Conservation (phyloP, 2,113 vertebrate species). For the Brachyistius frenatus region DNA sequence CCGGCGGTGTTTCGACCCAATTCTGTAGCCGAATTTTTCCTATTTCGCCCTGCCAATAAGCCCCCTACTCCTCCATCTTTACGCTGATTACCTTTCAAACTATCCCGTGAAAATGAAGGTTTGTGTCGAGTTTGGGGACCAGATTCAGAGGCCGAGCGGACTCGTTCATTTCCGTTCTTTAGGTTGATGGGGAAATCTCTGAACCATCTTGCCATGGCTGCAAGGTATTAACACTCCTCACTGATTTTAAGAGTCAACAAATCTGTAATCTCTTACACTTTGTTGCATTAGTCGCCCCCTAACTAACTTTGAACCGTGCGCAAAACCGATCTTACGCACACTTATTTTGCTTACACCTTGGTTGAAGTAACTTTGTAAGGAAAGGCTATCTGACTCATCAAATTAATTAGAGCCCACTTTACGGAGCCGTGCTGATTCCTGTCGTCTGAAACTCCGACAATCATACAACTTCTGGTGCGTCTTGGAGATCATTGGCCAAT, state of each 20-base stretch:
- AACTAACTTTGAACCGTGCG: slow-evolving; percentile 25
- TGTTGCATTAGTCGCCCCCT: not conserved
- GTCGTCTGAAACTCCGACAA: slow-evolving; percentile 10
- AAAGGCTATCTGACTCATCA: not conserved
- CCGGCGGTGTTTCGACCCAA: slow-evolving; percentile 80
- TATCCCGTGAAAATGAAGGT: slow-evolving; percentile 80
- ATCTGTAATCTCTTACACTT: not conserved
- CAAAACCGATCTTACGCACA: slow-evolving; percentile 69
- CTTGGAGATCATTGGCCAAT: slow-evolving; percentile 50
- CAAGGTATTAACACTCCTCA: slow-evolving; percentile 8
- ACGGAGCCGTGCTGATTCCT: slow-evolving; percentile 6
- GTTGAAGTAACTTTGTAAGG: not conserved
- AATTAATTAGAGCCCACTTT: not conserved
- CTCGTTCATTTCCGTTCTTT: slow-evolving; percentile 90
- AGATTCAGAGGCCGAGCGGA: slow-evolving; percentile 86
- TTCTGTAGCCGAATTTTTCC: slow-evolving; percentile 91
- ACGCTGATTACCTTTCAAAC: slow-evolving; percentile 82
- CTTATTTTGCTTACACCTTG: slow-evolving; percentile 44
- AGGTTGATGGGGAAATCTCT: slow-evolving; percentile 93
- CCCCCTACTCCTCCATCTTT: slow-evolving; percentile 83
- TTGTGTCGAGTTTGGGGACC: slow-evolving; percentile 83
- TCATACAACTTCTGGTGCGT: slow-evolving; percentile 41
- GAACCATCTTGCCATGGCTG: slow-evolving; percentile 95
- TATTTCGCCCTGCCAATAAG: slow-evolving; percentile 84
- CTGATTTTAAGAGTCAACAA: not conserved